Base-by-base conservation (phyloP, 2,113 vertebrate genomes). In the Pontoporia blainvillei region DNA sequence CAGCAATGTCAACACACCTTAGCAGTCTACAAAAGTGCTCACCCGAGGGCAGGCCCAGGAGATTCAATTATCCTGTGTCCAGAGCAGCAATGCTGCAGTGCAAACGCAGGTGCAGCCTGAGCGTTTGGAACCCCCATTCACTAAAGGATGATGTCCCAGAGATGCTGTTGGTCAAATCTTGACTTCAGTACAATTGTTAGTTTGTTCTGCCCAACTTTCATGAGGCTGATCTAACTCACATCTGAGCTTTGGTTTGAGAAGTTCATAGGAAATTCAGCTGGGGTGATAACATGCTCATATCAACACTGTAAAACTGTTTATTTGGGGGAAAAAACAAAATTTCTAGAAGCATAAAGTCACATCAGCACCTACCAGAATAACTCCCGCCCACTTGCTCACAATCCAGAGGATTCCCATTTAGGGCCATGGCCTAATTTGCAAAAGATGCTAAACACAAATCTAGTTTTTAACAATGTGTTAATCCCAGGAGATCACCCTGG, bases 281-380 rank as follows among this genome's bases (percentile, higher is more conserved):
- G 57, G 67, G 39, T 23, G 64, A 86, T 23, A 52, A 89, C 57
- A 20, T 14, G 71, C 36, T 75, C 62, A 41, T 59, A 83, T 23
- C 62, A 41, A 44, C 20, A 92, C 72, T 69, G 73, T 69, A 94
- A 91, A 88, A 66, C 73, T n/a, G 23, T 96, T 98, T 95, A 96
- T 96, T 88, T 86, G 59, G 71, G 54, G 3, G 23, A 13, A 8
- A 29, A 49, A 75, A 12, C 27, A 62, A 67, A 61, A 46, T 7
- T 20, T 72, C 34, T 87, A 31, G 17, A 39, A 93, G 52, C 85
- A 85, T 39, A 73, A 89, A 96, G 84, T 73, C 36, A 10, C 10
- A 66, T 49, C 9, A 52, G 49, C 41, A 39, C 85, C 27, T 34
- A n/a, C 34, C 66, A 39, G 27, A 57, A 20, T 88, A 85, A 88